A percentile compares a stretch with the other conserved stretches of the same genome.
Conservation (phyloP, 2,888 invertebrate species). For the Cylloceria caligata region DNA sequence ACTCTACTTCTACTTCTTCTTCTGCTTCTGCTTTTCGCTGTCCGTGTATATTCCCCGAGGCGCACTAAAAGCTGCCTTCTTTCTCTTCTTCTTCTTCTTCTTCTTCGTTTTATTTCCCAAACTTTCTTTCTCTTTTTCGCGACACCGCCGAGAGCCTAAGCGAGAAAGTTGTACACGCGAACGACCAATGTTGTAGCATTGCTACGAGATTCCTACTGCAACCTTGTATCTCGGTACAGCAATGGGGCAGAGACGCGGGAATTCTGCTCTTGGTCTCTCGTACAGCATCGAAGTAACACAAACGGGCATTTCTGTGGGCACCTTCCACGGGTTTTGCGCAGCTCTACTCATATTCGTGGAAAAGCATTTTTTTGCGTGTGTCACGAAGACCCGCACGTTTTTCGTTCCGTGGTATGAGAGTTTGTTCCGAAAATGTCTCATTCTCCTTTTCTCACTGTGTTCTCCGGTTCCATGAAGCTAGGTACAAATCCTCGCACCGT, state of each 20-base stretch:
- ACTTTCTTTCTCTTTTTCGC: conserved; percentile 35
- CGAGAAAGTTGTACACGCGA: conserved; percentile 59
- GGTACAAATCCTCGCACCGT: conserved; percentile 45
- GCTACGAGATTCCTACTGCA: conserved; percentile 21
- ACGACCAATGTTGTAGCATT: conserved; percentile 34
- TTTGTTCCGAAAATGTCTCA: conserved; percentile 51
- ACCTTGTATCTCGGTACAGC: conserved; percentile 7
- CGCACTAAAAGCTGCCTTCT: conserved; percentile 63
- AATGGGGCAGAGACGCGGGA: not conserved
- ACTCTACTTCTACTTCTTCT: conserved; percentile 59
- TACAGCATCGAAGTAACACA: conserved; percentile 27
- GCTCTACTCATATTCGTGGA: conserved; percentile 17
- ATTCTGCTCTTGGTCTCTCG: conserved; percentile 23
- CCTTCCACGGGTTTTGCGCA: conserved; percentile 6
- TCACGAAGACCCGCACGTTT: conserved; percentile 24
- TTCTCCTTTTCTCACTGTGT: conserved; percentile 10
- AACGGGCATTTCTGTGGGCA: conserved; percentile 5
- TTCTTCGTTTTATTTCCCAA: conserved; percentile 17
- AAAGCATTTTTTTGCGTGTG: conserved; percentile 40
- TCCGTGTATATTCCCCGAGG: conserved; percentile 64
- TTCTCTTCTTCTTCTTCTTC: conserved; percentile 19
- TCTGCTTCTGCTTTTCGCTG: conserved; percentile 41
- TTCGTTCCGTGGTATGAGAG: conserved; percentile 36
- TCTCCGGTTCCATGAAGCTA: conserved; percentile 31
- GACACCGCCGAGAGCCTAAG: conserved; percentile 59